Conservation (phyloP, 2,797 vertebrate species). For the Scleropages formosus region DNA sequence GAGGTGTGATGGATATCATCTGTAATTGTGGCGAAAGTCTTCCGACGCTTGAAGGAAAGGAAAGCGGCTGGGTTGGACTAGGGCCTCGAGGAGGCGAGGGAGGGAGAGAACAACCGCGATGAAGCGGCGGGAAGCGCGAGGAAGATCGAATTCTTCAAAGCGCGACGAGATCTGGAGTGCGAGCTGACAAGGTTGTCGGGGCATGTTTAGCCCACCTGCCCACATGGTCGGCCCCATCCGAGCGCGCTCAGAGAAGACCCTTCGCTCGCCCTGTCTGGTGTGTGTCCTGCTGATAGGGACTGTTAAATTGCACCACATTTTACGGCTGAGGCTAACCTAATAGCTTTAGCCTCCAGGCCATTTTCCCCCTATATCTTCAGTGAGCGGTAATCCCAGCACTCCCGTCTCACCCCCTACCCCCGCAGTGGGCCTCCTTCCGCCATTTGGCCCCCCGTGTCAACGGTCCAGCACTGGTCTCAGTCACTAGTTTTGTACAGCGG, state of each 20-base stretch:
- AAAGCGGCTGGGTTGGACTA: neutral
- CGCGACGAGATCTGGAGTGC: too few relatives aligned
- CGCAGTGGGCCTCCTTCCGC: conserved; percentile 36
- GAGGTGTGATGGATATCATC: too few relatives aligned
- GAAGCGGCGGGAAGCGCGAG: too few relatives aligned
- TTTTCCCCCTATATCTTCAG: neutral
- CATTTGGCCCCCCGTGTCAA: conserved; percentile 4
- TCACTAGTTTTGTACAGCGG: conserved; percentile 27
- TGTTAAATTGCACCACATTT: conserved; percentile 41
- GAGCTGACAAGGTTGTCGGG: conserved; percentile 9
- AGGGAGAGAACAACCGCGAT: too few relatives aligned
- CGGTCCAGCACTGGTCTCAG: conserved; percentile 10
- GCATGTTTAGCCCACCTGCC: conserved; percentile 10
- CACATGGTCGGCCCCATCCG: conserved; percentile 17
- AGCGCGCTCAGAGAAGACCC: conserved; percentile 1
- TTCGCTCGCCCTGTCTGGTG: neutral
- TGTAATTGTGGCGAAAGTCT: neutral
- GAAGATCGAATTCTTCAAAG: too few relatives aligned
- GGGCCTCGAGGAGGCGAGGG: too few relatives aligned
- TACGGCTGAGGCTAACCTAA: conserved; percentile 41
- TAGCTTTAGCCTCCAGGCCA: conserved; percentile 31
- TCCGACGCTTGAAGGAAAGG: conserved; percentile 17
- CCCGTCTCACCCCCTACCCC: neutral
- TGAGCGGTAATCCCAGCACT: neutral
- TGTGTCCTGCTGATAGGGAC: conserved; percentile 33